Base-by-base conservation (phyloP, 2,888 invertebrate genomes). In the Heliconius cydno region DNA sequence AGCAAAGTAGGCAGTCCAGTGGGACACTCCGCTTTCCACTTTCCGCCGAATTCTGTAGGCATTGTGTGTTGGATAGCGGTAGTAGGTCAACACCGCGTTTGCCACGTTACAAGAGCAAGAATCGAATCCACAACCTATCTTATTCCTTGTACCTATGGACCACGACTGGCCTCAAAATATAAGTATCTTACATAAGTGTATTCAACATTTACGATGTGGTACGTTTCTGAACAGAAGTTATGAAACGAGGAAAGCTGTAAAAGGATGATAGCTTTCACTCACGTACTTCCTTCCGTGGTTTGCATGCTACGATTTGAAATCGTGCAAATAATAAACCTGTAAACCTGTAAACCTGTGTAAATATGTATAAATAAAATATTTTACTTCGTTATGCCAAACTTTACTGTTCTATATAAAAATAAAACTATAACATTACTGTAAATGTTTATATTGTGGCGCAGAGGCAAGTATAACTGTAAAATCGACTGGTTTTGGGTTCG, bases 151-250 rank as follows among this genome's bases (percentile, higher is more conserved):
- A 30, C 30, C 30, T 30, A 19, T 52, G 52, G 6, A 52, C 19
- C 52, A 52, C 19, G 19, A 52, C 52, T 7, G 52, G 19, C 19
- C 19, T 52, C 22, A 52, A 52, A 52, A 30, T 52, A 13, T 19
- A 67, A 9, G 25, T 7, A 19, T 34, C 4, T 70, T 66, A 57
- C 19, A 38, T 34, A 60, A 60, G 60, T 63, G 38, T 75, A 66
- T 46, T 15, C 34, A 63, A 72, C 65, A 72, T 75, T 65, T 76
- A 76, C 66, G 76, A 71, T 28, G 79, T 79, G 71, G 52, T 72
- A n/a, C 72, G 25, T 60, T 71, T 73, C 30, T 73, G 38, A 76
- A 76, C 57, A 52, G 72, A 76, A 79, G 66, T 79, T 76, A 79
- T 76, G 76, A 65, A 57, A 76, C 52, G 13, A 34, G 46, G 28